Base-by-base conservation (phyloP, 2,113 vertebrate species). In the Grantiella picta region DNA sequence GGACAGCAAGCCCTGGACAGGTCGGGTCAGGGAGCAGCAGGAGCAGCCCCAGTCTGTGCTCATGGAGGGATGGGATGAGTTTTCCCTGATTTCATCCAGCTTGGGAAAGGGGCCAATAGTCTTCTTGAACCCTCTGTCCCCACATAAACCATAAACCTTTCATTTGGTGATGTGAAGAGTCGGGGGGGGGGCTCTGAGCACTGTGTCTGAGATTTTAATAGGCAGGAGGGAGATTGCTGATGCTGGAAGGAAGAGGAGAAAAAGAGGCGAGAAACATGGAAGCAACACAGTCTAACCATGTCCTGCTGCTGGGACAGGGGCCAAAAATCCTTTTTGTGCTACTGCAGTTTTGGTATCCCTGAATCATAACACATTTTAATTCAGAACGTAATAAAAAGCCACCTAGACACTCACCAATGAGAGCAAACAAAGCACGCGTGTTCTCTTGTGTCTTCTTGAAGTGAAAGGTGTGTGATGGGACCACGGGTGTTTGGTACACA, bases 141-240 rank as follows among this genome's bases (percentile, higher is more conserved):
- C 68, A 40, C 21, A 11, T 20, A 85, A 83, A 82, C 31, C 18
- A 11, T 12, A 17, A 0, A 33, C 2, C 9, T 76, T 79, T 61
- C 40, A 12, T 65, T 63, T 80, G 22, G 7, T 2, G 3, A 15
- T 8, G 38, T 5, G 49, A 40, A 31, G 12, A 49, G 23, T 17
- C 7, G 57, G 56, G 42, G 24, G 42, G 24, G 5, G 5, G 2
- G 12, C 56, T 65, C 53, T 31, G 29, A 68, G n/a, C 1, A 70
- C 15, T 2, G 1, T 2, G 1, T 20, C 63, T 69, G 50, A 33
- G 40, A 8, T 8, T 20, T 65, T 47, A 22, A 33, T 0, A 21
- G 57, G 11, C 17, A 76, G 28, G 31, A 52, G 21, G 19, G 45
- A 52, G n/a, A n/a, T 5, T 27, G 36, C 15, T 27, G 70, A 45